Evolutionary conservation across 2,888 invertebrate genomes (phyloP).

Genomic region (Lasioglossum pauxillum): DNA sequence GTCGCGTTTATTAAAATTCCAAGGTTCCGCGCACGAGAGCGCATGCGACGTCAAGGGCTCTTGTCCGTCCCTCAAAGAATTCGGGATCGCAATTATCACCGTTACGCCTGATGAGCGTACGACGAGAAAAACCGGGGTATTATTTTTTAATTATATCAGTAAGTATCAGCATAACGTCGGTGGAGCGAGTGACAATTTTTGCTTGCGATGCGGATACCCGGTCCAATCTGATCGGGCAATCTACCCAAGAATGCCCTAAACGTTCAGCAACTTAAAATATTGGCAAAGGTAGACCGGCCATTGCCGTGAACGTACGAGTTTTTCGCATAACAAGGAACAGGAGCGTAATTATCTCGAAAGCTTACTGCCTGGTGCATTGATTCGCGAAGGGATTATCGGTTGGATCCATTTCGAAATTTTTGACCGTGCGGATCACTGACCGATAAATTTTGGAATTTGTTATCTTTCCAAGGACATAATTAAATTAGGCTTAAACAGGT

Average conservation of each 20-base stretch:
- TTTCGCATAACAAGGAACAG: constrained; percentile 19
- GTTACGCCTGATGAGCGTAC: background rate
- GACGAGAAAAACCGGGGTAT: constrained; percentile 8
- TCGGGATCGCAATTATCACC: background rate
- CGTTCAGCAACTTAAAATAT: constrained; percentile 17
- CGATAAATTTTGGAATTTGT: background rate
- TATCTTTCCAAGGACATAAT: background rate
- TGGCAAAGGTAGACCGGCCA: background rate
- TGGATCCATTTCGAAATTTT: background rate
- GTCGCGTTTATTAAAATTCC: constrained; percentile 13
- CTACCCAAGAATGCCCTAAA: constrained; percentile 8
- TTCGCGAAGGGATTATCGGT: constrained; percentile 4
- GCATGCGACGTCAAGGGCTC: background rate
- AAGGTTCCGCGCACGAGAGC: background rate
- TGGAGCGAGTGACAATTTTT: constrained; percentile 54
- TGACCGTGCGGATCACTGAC: background rate
- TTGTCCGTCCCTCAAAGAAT: background rate
- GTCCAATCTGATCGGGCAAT: constrained; percentile 9
- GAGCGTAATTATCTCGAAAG: constrained; percentile 33
- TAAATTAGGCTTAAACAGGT: background rate
- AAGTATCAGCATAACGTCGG: constrained; percentile 48
- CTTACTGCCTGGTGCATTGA: constrained; percentile 28
- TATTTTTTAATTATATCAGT: constrained; percentile 61
- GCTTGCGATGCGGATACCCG: constrained; percentile 49
- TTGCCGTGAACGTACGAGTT: background rate